These are phyloP conservation scores for Folsomia candida DNA, from an alignment of 2,888 invertebrate species.

Conservation along the genomic window DNA sequence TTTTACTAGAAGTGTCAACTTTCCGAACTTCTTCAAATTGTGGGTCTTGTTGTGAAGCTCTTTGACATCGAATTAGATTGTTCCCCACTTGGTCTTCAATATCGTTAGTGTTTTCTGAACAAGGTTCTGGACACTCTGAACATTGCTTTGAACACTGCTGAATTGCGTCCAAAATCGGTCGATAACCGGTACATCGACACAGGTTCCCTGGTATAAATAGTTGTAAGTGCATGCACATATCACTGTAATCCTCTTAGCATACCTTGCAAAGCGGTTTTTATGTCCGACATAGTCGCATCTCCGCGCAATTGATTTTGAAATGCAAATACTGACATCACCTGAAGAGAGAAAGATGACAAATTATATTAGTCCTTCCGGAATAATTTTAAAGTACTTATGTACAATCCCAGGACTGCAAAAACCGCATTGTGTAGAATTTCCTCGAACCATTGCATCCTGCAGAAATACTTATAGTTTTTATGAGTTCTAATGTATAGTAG, in stretches of 20 bases:
- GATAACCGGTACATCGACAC: conserved; percentile 93
- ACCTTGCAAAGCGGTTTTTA: conserved; percentile 80
- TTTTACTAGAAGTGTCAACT: neutral
- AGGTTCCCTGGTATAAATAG: conserved; percentile 65
- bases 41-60: too few species aligned
- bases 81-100: conserved; percentile 24
- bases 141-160: conserved; percentile 62
- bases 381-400: conserved; percentile 23
- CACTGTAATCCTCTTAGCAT: too few species aligned
- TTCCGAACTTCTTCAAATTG: conserved; percentile 20
- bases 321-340: conserved; percentile 92
- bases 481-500: too few species aligned
- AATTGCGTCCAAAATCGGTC: too few species aligned
- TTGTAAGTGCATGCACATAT: too few species aligned
- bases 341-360: too few species aligned
- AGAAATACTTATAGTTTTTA: conserved; percentile 66
- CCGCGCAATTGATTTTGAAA: conserved; percentile 68
- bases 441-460: conserved; percentile 80
- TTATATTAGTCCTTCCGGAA: too few species aligned
- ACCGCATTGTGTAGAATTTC: conserved; percentile 92
- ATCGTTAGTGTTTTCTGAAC: conserved; percentile 16
- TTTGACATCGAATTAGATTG: too few species aligned
- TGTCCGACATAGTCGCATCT: conserved; percentile 68
- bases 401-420: conserved; percentile 85
- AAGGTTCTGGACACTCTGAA: neutral